Base-by-base conservation (phyloP, 2,888 invertebrate species). In the Ctena decussata region DNA sequence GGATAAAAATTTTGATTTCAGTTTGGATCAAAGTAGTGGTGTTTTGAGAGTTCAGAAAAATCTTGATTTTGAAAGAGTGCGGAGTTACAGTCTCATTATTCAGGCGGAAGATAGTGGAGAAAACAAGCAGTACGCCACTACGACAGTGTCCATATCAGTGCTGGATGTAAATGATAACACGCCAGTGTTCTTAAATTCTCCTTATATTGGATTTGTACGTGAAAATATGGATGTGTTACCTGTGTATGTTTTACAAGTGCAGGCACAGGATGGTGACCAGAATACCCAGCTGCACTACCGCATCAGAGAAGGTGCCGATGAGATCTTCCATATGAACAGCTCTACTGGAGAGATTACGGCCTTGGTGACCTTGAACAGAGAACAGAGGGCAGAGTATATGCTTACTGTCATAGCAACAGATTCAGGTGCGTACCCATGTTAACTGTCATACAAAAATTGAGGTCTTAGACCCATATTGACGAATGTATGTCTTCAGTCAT, bases 111-210 rank as follows among this genome's bases (percentile, higher is more conserved):
- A 97, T 97, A 79, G 96, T 70, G 95, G 95, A 80, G 84, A 87
- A 21, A 35, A 94, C 94, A 73, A 94, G 37, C 95, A 97, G 97
- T 95, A 98, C 97, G 96, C 98, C 97, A 81, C 98, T 97, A 91
- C 96, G 75, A 94, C 96, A 87, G 97, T 98, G 92, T 97, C 97
- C 85, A 98, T 99, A 93, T 97, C 97, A 81, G 97, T 99, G 77
- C 97, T 98, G 90, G 98, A 99, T 96, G 98, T 98, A 94, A 99
- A 99, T 96, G 99, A 99, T 96, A 98, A 98, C 95, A 97, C 98
- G 41, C 99, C 99, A 70, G 97, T 98, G 69, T 99, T 99, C 96
- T 96, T 98, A 91, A 98, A 99, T 96, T 98, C 98, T n/a, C 99
- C 99, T 0, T 99, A 98, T 96, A 96, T 98, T 94, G 98, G 98